Percentiles rank a stretch among this genome's conserved stretches.
Conservation (phyloP, 2,888 invertebrate genomes). For the Calliopum simillimum region DNA sequence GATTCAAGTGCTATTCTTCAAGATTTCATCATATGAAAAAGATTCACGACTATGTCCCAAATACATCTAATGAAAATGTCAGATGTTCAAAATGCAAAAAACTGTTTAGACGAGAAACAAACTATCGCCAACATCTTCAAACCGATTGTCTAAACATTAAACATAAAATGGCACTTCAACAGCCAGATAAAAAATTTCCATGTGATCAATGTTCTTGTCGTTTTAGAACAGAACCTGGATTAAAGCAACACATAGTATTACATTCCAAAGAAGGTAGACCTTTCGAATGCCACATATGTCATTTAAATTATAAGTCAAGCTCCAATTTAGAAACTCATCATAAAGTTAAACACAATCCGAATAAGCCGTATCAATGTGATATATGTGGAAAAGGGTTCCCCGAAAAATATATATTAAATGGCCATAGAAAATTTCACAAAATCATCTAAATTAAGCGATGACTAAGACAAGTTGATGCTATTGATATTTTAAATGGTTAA, state of each 20-base stretch:
- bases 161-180: too few species aligned
- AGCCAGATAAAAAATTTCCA: not conserved
- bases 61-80: not conserved
- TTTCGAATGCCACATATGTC: not conserved
- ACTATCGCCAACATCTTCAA: not conserved
- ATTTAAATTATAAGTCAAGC: not conserved
- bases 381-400: constrained; percentile 8
- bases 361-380: not conserved
- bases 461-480: too few species aligned
- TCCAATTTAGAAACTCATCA: not conserved
- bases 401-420: not conserved
- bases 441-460: too few species aligned
- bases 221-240: not conserved
- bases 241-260: not conserved
- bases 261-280: constrained; percentile 1
- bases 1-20: not conserved
- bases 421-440: not conserved
- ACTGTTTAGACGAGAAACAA: not conserved
- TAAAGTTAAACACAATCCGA: not conserved
- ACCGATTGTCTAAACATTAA: not conserved
- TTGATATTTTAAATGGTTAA: too few species aligned
- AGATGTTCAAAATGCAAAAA: not conserved
- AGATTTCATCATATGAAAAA: not conserved
- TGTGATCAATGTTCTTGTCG: not conserved
- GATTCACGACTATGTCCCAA: not conserved